Percentiles rank a stretch among this genome's conserved stretches.
Evolutionary conservation across 2,797 vertebrate genomes (phyloP).

Genomic region (Hemitrygon akajei): DNA sequence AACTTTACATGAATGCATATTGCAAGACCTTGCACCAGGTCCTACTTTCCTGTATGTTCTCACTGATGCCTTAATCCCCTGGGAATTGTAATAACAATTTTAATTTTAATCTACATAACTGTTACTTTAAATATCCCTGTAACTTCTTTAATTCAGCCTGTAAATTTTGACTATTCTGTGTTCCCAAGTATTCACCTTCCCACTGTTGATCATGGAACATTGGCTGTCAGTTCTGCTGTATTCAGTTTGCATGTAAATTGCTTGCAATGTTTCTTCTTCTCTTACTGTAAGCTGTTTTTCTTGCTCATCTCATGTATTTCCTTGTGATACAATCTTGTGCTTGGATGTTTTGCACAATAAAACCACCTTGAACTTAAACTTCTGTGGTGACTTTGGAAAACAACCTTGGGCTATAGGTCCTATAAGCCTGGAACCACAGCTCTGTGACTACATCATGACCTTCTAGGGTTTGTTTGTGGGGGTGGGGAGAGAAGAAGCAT

Average conservation of each 20-base stretch:
- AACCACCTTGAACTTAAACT: too few relatives aligned
- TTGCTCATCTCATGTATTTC: background rate
- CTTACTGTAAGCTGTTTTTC: background rate
- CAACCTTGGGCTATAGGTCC: background rate
- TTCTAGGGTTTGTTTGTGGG: background rate
- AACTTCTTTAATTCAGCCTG: background rate
- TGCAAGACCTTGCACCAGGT: too few relatives aligned
- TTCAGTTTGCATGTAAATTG: background rate
- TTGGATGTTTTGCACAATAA: background rate
- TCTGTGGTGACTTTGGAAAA: background rate
- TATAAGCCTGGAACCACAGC: background rate
- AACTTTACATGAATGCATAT: background rate
- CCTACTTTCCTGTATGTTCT: background rate
- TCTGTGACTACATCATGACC: background rate
- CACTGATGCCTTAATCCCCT: background rate
- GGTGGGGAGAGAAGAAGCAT: too few relatives aligned
- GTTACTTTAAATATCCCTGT: background rate
- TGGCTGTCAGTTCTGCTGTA: background rate
- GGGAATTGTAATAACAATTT: background rate
- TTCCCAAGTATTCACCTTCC: background rate
- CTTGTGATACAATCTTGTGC: too few relatives aligned
- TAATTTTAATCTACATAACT: background rate
- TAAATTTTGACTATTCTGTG: background rate
- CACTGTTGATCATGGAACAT: background rate
- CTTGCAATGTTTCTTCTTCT: background rate